Evolutionary conservation across 2,888 invertebrate species (phyloP).

Genomic region (Lacanobia wlatinum): DNA sequence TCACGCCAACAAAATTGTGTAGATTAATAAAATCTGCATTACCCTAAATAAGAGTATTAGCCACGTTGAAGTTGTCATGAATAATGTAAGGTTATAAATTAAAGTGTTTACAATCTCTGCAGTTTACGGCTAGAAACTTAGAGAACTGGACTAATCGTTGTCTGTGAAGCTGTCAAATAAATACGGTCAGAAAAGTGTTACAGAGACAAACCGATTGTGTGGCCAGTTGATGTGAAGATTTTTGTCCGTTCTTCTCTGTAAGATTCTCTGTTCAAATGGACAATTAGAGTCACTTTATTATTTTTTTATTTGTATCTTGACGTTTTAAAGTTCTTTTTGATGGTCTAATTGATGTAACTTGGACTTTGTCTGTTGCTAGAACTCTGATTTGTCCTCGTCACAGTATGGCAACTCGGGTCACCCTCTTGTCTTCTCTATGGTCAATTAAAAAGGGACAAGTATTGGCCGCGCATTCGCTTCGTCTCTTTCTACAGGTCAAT

Average conservation of each 20-base stretch:
- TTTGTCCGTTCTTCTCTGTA: too few relatives aligned
- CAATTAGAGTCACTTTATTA: too few relatives aligned
- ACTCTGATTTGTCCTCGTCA: background rate
- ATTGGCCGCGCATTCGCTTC: background rate
- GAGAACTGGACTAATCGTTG: background rate
- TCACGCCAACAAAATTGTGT: slow-evolving; percentile 38
- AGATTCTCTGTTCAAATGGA: too few relatives aligned
- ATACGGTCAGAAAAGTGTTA: background rate
- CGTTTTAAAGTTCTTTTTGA: too few relatives aligned
- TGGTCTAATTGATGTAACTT: too few relatives aligned
- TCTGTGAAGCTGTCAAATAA: background rate
- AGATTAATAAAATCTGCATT: slow-evolving; percentile 50
- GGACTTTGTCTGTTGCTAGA: background rate
- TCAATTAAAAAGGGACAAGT: too few relatives aligned
- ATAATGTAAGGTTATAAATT: slow-evolving; percentile 57
- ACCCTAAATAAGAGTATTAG: slow-evolving; percentile 30
- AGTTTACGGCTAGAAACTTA: slow-evolving; percentile 34
- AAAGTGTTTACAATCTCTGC: slow-evolving; percentile 58
- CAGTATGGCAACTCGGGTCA: background rate
- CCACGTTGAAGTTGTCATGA: slow-evolving; percentile 33
- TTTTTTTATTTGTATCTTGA: too few relatives aligned
- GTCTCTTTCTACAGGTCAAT: background rate
- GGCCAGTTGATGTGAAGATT: too few relatives aligned
- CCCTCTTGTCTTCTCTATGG: background rate
- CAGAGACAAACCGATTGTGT: background rate